Evolutionary conservation across 2,797 vertebrate species (phyloP).

Genomic region (Gobio occitaniae): DNA sequence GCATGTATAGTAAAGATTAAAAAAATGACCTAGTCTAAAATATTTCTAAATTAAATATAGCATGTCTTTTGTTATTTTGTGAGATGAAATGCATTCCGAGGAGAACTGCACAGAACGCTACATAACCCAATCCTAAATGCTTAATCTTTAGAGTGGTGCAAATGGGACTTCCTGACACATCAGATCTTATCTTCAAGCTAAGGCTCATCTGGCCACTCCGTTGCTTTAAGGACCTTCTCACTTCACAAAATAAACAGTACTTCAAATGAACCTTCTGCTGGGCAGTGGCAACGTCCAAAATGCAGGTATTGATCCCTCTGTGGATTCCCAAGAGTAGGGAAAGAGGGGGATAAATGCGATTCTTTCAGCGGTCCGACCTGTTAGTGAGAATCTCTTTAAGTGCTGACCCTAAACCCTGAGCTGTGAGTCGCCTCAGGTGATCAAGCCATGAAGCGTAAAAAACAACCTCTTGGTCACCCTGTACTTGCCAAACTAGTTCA

Average conservation of each 20-base stretch:
- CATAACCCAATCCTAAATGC: neutral
- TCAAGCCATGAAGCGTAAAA: constrained; percentile 41
- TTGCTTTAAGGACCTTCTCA: constrained; percentile 39
- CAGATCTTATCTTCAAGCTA: constrained; percentile 16
- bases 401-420: constrained; percentile 34
- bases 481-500: constrained; percentile 26
- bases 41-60: neutral
- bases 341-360: constrained; percentile 34
- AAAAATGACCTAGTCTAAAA: neutral
- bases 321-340: constrained; percentile 41
- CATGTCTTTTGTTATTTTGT: neutral
- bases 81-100: neutral
- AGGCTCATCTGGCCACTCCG: constrained; percentile 31
- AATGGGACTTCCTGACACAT: constrained; percentile 21
- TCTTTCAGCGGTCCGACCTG: constrained; percentile 27
- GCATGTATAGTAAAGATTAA: neutral
- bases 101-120: neutral
- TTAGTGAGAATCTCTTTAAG: constrained; percentile 39
- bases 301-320: constrained; percentile 53
- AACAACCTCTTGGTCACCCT: constrained; percentile 48
- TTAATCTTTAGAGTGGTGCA: constrained; percentile 18
- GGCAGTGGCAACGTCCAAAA: constrained; percentile 22
- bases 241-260: constrained; percentile 47
- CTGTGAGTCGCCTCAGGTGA: constrained; percentile 25
- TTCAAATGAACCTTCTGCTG: constrained; percentile 35